Percentiles rank a stretch among this genome's conserved stretches.
Evolutionary conservation across 2,797 vertebrate species (phyloP).

Genomic region (Gila robusta): DNA sequence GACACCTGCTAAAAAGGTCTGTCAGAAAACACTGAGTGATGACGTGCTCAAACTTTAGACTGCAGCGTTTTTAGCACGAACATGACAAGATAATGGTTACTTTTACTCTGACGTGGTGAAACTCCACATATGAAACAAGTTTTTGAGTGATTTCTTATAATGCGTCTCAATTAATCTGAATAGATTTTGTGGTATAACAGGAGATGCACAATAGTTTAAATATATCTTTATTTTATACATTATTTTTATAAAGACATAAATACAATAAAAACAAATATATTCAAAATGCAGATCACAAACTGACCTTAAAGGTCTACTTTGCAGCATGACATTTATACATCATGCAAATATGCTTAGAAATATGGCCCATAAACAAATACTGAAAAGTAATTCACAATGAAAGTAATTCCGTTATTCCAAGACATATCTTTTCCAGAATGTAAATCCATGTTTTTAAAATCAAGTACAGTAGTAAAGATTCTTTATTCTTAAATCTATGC

Average conservation of each 20-base stretch:
- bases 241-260: neutral
- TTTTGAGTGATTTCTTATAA: neutral
- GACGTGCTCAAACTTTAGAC: neutral
- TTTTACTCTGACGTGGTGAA: constrained; percentile 10
- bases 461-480: constrained; percentile 28
- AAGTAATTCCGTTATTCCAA: neutral
- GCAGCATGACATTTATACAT: constrained; percentile 38
- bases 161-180: neutral
- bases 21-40: no score
- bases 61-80: constrained; percentile 14
- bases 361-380: neutral
- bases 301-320: constrained; percentile 59
- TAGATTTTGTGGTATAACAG: neutral
- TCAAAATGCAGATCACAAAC: neutral
- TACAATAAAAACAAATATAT: constrained; percentile 20
- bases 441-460: neutral
- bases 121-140: constrained; percentile 5
- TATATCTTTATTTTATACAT: constrained; percentile 16
- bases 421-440: neutral
- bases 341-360: constrained; percentile 56
- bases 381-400: neutral
- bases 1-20: neutral
- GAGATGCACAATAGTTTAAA: neutral
- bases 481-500: neutral
- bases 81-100: neutral